phyloP scores from a whole-genome alignment of 2,888 invertebrate genomes.

The Cephus spinipes region DNA sequence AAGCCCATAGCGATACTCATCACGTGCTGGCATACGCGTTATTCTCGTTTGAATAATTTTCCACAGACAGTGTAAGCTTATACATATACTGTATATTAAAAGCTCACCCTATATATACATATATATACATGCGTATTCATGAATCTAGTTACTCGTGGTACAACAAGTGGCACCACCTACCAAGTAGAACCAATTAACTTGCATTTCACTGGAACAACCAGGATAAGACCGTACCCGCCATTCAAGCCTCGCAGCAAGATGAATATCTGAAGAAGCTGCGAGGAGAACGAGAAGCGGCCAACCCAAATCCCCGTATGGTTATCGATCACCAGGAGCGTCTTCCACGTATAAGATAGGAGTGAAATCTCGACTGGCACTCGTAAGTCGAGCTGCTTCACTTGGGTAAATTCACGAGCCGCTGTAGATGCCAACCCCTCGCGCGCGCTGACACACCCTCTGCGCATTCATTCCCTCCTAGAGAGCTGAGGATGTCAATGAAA shows the following conservation, averaged over 20 bases:
- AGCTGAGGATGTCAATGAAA: slow-evolving; percentile 41
- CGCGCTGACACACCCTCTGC: background rate
- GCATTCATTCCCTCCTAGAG: slow-evolving; percentile 1
- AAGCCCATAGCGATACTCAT: background rate
- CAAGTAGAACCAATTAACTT: background rate
- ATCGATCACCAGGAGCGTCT: background rate
- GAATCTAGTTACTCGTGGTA: background rate
- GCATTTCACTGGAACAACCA: background rate
- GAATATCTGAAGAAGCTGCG: background rate
- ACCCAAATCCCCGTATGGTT: background rate
- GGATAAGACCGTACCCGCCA: background rate
- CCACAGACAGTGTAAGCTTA: background rate
- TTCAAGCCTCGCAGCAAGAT: background rate
- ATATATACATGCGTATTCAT: background rate
- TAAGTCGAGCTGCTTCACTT: slow-evolving; percentile 37
- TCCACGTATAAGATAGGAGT: background rate
- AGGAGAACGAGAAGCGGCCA: background rate
- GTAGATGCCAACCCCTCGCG: background rate
- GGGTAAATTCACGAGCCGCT: slow-evolving; percentile 9
- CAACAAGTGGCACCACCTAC: background rate
- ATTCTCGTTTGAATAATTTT: background rate
- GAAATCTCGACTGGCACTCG: slow-evolving; percentile 39
- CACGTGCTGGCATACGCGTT: background rate
- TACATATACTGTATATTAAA: background rate
- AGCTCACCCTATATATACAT: background rate